Conservation (phyloP, 64 coral and sea anemone species). For the Dendrophyllia cribrosa region DNA sequence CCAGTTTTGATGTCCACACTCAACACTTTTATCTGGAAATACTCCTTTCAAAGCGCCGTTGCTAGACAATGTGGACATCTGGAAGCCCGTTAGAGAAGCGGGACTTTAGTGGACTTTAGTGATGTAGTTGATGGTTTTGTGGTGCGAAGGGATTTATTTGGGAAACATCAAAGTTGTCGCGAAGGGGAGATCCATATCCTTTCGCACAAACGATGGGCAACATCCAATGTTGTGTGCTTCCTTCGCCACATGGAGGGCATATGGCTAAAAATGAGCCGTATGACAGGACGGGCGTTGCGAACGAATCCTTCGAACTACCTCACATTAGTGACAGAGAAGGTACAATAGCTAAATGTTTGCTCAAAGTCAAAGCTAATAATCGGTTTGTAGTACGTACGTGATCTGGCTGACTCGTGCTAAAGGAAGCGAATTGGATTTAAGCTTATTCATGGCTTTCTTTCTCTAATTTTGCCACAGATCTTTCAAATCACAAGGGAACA, state of each 20-base stretch:
- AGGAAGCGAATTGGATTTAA: background rate
- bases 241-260: constrained; percentile 76
- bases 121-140: constrained; percentile 1
- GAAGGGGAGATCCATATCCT: background rate
- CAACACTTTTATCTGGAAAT: constrained; percentile 7
- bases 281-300: constrained; percentile 56
- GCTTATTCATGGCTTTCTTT: background rate
- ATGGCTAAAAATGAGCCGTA: constrained; percentile 85
- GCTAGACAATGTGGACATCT: background rate
- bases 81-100: background rate
- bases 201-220: constrained; percentile 79
- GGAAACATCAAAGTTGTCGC: background rate
- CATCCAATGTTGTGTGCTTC: constrained; percentile 95
- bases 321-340: constrained; percentile 99
- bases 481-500: constrained; percentile 82
- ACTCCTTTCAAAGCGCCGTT: background rate
- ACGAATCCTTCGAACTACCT: constrained; percentile 87
- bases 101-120: background rate
- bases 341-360: constrained; percentile 40
- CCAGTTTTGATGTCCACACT: background rate
- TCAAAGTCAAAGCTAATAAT: background rate
- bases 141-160: background rate
- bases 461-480: constrained; percentile 60
- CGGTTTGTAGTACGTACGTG: background rate
- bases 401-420: background rate